Conservation (phyloP, 2,113 vertebrate species). For the Rynchops niger region DNA sequence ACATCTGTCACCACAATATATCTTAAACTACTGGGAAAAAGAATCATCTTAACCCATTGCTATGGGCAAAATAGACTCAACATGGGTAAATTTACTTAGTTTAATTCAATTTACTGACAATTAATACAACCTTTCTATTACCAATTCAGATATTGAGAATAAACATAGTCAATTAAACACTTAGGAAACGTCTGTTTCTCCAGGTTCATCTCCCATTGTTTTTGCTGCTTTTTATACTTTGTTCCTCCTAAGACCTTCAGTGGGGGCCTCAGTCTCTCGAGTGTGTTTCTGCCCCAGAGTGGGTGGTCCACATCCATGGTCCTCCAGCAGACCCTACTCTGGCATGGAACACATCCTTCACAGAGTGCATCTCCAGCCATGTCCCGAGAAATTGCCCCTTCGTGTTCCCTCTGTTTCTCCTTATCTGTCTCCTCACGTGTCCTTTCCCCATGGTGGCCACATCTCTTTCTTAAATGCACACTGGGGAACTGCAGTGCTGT, state of each 20-base stretch:
- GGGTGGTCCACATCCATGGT: neutral
- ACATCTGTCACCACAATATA: neutral
- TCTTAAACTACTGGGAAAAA: neutral
- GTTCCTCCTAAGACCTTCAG: neutral
- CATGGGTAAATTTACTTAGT: neutral
- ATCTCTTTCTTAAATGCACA: neutral
- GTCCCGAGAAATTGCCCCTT: neutral
- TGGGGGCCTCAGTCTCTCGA: accelerated
- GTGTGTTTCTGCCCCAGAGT: accelerated
- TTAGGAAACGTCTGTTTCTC: neutral
- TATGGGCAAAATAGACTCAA: neutral
- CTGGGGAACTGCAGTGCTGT: accelerated
- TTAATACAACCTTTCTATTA: neutral
- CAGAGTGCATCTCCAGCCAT: neutral
- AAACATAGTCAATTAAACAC: neutral
- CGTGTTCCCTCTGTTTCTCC: neutral
- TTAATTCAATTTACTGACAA: neutral
- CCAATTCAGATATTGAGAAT: neutral
- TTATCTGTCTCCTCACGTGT: neutral
- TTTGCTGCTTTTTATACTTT: neutral
- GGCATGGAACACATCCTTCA: neutral
- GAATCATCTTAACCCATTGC: neutral
- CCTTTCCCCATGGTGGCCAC: accelerated
- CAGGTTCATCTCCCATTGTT: neutral
- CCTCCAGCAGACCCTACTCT: neutral